Percentiles rank a stretch among this genome's conserved stretches.
phyloP scores from a whole-genome alignment of 2,888 invertebrate species.

The Parthenolecanium corni region DNA sequence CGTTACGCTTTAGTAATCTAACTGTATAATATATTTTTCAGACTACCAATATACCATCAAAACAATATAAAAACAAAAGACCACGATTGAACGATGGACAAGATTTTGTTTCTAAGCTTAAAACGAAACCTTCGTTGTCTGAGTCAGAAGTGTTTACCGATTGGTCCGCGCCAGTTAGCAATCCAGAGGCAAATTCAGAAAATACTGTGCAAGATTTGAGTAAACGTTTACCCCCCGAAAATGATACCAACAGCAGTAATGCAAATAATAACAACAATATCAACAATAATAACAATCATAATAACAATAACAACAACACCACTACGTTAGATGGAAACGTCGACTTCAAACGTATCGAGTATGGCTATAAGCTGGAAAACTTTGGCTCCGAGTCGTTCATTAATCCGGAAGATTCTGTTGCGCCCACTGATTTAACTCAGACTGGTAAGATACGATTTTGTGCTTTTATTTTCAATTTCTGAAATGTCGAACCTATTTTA shows the following conservation, averaged over 20 bases:
- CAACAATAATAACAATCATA: conserved; percentile 27
- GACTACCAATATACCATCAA: conserved; percentile 30
- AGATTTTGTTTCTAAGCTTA: conserved; percentile 27
- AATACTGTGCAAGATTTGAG: conserved; percentile 33
- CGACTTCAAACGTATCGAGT: conserved; percentile 25
- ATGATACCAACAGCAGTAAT: conserved; percentile 27
- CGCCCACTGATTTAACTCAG: conserved; percentile 31
- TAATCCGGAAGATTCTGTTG: conserved; percentile 31
- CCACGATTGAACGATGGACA: conserved; percentile 29
- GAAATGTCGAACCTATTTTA: too few species aligned
- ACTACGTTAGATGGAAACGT: conserved; percentile 31
- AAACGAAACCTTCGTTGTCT: conserved; percentile 29
- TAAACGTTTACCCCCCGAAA: conserved; percentile 31
- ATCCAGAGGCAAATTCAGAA: conserved; percentile 9
- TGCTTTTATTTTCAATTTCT: too few species aligned
- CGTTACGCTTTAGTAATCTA: neutral
- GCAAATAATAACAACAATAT: conserved; percentile 27
- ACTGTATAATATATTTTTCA: neutral
- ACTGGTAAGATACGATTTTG: conserved; percentile 19
- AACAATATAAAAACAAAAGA: conserved; percentile 30
- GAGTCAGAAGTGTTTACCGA: conserved; percentile 31
- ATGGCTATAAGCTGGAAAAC: conserved; percentile 14
- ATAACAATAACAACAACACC: conserved; percentile 29
- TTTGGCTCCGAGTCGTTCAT: conserved; percentile 28
- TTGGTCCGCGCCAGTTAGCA: conserved; percentile 14